Base-by-base conservation (phyloP, 1,140 invertebrate genomes). In the Yoshiicerus persimilis region DNA sequence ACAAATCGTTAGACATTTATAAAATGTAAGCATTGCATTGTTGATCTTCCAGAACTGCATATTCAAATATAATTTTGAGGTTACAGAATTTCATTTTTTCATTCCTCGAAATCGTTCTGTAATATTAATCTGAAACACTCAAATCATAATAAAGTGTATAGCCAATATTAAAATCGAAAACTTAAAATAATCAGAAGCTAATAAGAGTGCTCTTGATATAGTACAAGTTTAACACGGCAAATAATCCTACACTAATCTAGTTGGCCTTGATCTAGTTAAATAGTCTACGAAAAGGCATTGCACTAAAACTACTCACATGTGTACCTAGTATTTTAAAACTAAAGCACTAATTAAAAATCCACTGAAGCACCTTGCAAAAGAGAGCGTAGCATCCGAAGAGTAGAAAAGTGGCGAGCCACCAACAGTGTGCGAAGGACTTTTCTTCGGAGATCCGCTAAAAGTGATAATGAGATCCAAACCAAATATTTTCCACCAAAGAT, bases 331-430 rank as follows among this genome's bases (percentile, higher is more conserved):
- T 66, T 30, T 66, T 10, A 13, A 5, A 70, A 70, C 47, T 70
- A n/a, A 80, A 80, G 75, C 75, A 80, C 75, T 86, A 86, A 86
- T 38, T 86, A 38, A 66, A 70, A 86, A 84, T 47, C 83, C 83
- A 25, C 47, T 84, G 32, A 41, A 84, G 66, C 87, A 96, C 96
- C 96, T 96, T 94, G 94, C 95, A 92, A 94, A 96, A 90, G 95
- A 96, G 91, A 96, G 93, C 90, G 93, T 94, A 92, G 95, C 93
- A 91, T 90, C 95, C 95, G 94, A 96, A 96, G 92, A 95, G 95
- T 92, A 95, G 91, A 95, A 96, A 92, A 95, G 95, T 11, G 87
- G 89, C 93, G 95, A 94, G 90, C 95, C 90, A 92, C 93, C 91
- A 91, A 92, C 85, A 85, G 91, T 91, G 77, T 91, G 91, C 90